Percentiles rank a stretch among this genome's conserved stretches.
Evolutionary conservation across 2,113 vertebrate species (phyloP).

Genomic region (Ciconia maguari): DNA sequence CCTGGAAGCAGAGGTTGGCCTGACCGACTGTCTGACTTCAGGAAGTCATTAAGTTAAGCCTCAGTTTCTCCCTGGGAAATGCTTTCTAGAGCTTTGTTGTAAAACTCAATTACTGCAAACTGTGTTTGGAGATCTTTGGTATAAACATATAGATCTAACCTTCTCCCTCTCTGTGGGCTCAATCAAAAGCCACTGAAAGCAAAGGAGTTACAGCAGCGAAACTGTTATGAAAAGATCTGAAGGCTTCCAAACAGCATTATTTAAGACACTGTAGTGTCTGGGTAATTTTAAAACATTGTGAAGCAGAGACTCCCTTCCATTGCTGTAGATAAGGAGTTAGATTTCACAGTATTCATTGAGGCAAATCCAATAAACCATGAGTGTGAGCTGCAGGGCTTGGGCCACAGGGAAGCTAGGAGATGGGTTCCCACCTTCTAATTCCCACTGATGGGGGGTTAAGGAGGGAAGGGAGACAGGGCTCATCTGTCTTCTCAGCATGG

Average conservation of each 20-base stretch:
- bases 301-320: not conserved
- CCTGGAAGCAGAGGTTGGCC: slow-evolving; percentile 46
- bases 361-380: not conserved
- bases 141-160: slow-evolving; percentile 34
- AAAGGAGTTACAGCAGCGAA: not conserved
- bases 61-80: slow-evolving; percentile 60
- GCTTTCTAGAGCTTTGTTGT: slow-evolving; percentile 61
- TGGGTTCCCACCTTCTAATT: not conserved
- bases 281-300: not conserved
- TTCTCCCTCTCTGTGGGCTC: slow-evolving; percentile 1
- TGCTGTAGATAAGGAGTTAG: not conserved
- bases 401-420: not conserved
- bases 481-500: accelerated
- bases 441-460: not conserved
- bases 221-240: not conserved
- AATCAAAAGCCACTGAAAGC: slow-evolving; percentile 23
- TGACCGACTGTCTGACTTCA: slow-evolving; percentile 49
- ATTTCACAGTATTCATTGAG: not conserved
- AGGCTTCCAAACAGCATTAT: not conserved
- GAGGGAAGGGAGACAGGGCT: not conserved
- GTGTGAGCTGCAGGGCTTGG: not conserved
- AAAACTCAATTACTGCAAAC: slow-evolving; percentile 29
- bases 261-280: not conserved
- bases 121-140: slow-evolving; percentile 21
- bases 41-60: slow-evolving; percentile 63